These are phyloP conservation scores for Helostoma temminkii DNA, from an alignment of 2,797 vertebrate genomes.

Conservation along the genomic window DNA sequence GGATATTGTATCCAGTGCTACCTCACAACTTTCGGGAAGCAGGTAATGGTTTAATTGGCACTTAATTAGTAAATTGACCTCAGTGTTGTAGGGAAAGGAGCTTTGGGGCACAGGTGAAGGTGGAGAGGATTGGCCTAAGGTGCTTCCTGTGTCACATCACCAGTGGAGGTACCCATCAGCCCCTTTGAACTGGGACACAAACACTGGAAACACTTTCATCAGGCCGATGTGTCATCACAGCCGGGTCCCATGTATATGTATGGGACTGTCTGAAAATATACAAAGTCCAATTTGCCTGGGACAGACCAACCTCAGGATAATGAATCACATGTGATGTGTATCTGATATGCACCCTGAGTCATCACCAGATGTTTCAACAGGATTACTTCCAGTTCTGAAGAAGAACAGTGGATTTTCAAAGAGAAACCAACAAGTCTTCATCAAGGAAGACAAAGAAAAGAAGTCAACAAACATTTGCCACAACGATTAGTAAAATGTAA, in stretches of 20 bases:
- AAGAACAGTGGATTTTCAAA: slow-evolving; percentile 65
- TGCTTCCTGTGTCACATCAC: slow-evolving; percentile 81
- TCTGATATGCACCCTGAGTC: slow-evolving; percentile 83
- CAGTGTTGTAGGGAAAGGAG: slow-evolving; percentile 36
- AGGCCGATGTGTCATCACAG: slow-evolving; percentile 79
- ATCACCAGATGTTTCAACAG: slow-evolving; percentile 83
- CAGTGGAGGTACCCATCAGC: slow-evolving; percentile 74
- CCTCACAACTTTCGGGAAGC: slow-evolving; percentile 68
- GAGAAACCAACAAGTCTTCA: slow-evolving; percentile 57
- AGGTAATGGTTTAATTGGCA: slow-evolving; percentile 79
- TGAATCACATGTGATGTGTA: slow-evolving; percentile 85
- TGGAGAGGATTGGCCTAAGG: slow-evolving; percentile 78
- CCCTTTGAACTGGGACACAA: slow-evolving; percentile 78
- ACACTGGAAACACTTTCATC: slow-evolving; percentile 84
- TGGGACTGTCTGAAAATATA: slow-evolving; percentile 84
- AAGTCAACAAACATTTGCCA: slow-evolving; percentile 69
- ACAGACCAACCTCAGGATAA: slow-evolving; percentile 82
- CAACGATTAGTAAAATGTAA: slow-evolving; percentile 50
- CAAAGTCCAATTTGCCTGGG: slow-evolving; percentile 82
- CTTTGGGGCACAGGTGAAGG: slow-evolving; percentile 66
- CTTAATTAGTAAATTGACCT: slow-evolving; percentile 84
- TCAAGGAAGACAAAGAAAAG: slow-evolving; percentile 53
- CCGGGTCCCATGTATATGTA: slow-evolving; percentile 83
- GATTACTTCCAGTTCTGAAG: slow-evolving; percentile 78
- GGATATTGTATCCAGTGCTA: slow-evolving; percentile 45